A percentile compares a stretch with the other conserved stretches of the same genome.
Conservation (phyloP, 2,797 vertebrate species). For the Bradypodion pumilum region DNA sequence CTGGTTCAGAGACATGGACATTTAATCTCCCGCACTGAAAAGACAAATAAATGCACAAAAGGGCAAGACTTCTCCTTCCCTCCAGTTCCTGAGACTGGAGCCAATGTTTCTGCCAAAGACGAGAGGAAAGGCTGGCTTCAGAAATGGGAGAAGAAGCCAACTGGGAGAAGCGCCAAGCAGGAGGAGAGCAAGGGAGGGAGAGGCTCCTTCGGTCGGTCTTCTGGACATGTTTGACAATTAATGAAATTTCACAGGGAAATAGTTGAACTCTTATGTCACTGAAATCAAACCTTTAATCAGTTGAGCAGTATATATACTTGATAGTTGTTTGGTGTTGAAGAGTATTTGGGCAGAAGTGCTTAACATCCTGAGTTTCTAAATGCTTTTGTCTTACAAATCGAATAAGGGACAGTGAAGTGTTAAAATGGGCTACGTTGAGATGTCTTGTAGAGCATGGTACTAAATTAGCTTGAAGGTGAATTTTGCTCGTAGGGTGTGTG, state of each 20-base stretch:
- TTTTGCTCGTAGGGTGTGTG: too few species aligned
- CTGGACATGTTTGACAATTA: not conserved
- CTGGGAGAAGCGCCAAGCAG: not conserved
- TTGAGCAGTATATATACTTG: too few species aligned
- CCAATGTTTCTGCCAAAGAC: not conserved
- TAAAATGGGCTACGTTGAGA: too few species aligned
- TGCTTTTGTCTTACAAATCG: not conserved
- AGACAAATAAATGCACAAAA: conserved; percentile 5
- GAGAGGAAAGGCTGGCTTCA: not conserved
- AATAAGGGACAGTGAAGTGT: not conserved
- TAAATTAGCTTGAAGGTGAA: not conserved
- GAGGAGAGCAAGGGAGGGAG: not conserved
- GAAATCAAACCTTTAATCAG: not conserved
- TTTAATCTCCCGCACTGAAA: not conserved
- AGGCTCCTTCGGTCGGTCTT: not conserved
- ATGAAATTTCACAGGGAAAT: not conserved
- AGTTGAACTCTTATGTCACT: not conserved
- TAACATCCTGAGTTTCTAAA: not conserved
- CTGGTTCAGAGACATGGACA: not conserved
- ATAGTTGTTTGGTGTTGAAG: not conserved
- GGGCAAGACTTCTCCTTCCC: not conserved
- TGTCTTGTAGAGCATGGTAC: too few species aligned
- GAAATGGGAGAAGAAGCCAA: not conserved
- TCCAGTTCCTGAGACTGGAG: not conserved
- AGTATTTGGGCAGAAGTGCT: not conserved